phyloP scores from a whole-genome alignment of 2,797 vertebrate species.

The Schizopygopsis malacanthus region DNA sequence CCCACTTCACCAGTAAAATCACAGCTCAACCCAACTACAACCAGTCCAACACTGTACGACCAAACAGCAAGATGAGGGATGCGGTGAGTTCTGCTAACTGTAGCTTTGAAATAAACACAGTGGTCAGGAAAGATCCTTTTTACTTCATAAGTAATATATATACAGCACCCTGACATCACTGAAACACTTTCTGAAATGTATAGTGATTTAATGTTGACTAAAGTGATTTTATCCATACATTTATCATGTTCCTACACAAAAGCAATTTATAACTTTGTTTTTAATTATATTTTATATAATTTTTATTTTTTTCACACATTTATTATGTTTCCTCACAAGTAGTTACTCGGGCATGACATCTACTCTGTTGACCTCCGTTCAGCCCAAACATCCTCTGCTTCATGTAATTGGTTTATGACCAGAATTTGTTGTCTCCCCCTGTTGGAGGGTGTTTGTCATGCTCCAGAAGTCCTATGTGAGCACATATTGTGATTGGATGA shows the following conservation, averaged over 20 bases:
- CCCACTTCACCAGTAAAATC: not conserved
- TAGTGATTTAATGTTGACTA: not conserved
- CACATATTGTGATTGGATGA: slow-evolving; percentile 8
- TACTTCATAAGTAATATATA: too few species aligned
- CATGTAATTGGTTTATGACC: not conserved
- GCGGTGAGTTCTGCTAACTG: slow-evolving; percentile 45
- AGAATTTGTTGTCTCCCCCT: slow-evolving; percentile 8
- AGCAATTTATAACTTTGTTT: not conserved
- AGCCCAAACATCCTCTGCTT: not conserved
- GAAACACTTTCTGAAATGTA: not conserved
- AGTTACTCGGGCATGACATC: not conserved
- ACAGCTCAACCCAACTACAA: slow-evolving; percentile 3
- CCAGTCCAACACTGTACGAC: not conserved
- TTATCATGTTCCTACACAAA: not conserved
- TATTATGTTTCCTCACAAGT: not conserved
- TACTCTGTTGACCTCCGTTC: not conserved
- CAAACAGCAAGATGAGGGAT: slow-evolving; percentile 51
- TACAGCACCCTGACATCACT: not conserved
- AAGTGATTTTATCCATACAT: not conserved
- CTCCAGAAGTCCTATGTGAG: not conserved
- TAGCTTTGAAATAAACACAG: not conserved
- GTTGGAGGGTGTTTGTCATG: not conserved
- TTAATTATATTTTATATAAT: too few species aligned
- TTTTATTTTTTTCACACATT: not conserved
- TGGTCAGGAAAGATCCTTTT: too few species aligned